Conservation (phyloP, 2,113 vertebrate genomes). For the Genyomyrus donnyi region DNA sequence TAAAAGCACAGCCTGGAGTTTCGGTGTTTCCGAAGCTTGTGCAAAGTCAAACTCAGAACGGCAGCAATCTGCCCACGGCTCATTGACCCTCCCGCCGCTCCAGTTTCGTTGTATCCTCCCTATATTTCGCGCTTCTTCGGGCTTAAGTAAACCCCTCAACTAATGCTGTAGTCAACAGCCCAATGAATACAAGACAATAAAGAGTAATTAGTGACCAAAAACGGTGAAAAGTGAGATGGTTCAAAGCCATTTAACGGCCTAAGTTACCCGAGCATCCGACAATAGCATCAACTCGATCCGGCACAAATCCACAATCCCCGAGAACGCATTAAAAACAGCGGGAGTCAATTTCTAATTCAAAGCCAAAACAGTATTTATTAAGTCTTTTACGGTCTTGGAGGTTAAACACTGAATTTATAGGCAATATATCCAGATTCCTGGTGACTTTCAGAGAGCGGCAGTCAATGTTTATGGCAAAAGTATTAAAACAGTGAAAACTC, state of each 20-base stretch:
- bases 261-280: background rate
- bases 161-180: background rate
- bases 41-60: background rate
- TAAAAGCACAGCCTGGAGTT: background rate
- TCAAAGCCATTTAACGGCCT: background rate
- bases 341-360: background rate
- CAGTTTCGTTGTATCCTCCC: background rate
- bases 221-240: background rate
- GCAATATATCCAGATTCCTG: background rate
- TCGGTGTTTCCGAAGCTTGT: background rate
- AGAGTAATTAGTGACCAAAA: background rate
- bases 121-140: background rate
- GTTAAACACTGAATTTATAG: conserved; percentile 13
- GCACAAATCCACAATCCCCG: background rate
- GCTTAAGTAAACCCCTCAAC: background rate
- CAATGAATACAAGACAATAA: background rate
- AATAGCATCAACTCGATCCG: background rate
- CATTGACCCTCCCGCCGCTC: background rate
- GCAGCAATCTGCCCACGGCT: background rate
- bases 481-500: background rate
- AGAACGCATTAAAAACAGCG: background rate
- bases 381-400: conserved; percentile 1
- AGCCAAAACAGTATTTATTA: conserved; percentile 8
- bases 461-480: background rate
- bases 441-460: conserved; percentile 1